phyloP scores from a whole-genome alignment of 1,140 invertebrate species.

The Hyles vespertilio region DNA sequence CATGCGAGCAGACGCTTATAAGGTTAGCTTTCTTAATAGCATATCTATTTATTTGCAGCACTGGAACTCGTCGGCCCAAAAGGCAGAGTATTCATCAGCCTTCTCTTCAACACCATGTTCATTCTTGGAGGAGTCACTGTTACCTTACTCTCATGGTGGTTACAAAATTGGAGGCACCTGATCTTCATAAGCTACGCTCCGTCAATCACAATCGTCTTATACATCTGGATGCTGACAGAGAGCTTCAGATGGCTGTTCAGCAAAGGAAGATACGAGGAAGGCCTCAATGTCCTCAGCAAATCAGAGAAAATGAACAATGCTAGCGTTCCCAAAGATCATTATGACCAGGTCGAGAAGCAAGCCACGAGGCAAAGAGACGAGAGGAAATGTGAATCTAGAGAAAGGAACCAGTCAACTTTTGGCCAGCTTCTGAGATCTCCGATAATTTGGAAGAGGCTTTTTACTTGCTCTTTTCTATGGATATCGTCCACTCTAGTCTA shows the following conservation, averaged over 20 bases:
- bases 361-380: slow-evolving; percentile 58
- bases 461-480: slow-evolving; percentile 83
- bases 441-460: slow-evolving; percentile 79
- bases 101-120: slow-evolving; percentile 83
- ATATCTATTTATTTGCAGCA: slow-evolving; percentile 38
- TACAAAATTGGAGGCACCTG: slow-evolving; percentile 83
- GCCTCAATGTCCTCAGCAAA: slow-evolving; percentile 77
- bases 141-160: slow-evolving; percentile 81
- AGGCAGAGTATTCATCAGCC: slow-evolving; percentile 83
- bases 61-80: slow-evolving; percentile 85
- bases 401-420: slow-evolving; percentile 67
- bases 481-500: slow-evolving; percentile 84
- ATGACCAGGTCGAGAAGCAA: slow-evolving; percentile 63
- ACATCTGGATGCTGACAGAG: slow-evolving; percentile 79
- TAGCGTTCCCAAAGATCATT: slow-evolving; percentile 74
- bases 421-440: slow-evolving; percentile 76
- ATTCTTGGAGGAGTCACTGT: slow-evolving; percentile 83
- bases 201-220: slow-evolving; percentile 79
- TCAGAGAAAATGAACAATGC: slow-evolving; percentile 82
- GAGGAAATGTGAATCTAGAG: slow-evolving; percentile 46
- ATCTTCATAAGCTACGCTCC: slow-evolving; percentile 82
- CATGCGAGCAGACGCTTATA: no score
- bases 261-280: slow-evolving; percentile 82
- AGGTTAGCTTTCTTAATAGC: no score
- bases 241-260: slow-evolving; percentile 86